Evolutionary conservation across 37 sponge, comb jelly and placozoan genomes (phyloP).

Genomic region (Halisarca cf. caerulea): DNA sequence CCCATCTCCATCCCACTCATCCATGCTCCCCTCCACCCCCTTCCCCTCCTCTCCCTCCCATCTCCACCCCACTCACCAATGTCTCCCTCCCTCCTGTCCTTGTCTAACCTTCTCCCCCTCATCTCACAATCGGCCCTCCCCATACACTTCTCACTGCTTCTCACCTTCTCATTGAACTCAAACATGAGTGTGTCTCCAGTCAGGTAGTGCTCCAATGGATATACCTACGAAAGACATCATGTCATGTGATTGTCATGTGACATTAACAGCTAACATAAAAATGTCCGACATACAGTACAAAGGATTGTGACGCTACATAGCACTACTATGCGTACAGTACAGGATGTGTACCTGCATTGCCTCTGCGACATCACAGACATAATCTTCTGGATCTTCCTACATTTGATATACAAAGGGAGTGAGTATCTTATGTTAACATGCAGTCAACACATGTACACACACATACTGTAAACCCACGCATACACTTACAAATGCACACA

Average conservation of each 20-base stretch:
- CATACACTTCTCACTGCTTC: not conserved
- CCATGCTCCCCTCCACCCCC: too few relatives aligned
- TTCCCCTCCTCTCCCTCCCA: too few relatives aligned
- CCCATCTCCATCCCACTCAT: too few relatives aligned
- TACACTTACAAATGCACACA: too few relatives aligned
- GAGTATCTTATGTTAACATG: not conserved
- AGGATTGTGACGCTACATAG: too few relatives aligned
- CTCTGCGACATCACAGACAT: conserved; percentile 53
- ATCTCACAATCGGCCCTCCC: not conserved
- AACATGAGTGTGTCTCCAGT: conserved; percentile 61
- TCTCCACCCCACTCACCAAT: too few relatives aligned
- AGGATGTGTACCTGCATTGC: conserved; percentile 60
- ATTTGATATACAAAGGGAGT: not conserved
- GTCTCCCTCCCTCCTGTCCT: too few relatives aligned
- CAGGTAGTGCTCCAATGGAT: conserved; percentile 61
- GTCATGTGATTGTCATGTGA: too few relatives aligned
- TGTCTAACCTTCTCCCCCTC: too few relatives aligned
- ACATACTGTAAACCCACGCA: not conserved
- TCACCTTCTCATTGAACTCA: conserved; percentile 64
- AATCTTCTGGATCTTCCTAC: conserved; percentile 64
- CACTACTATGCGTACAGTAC: not conserved
- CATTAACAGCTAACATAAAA: too few relatives aligned
- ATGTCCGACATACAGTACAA: too few relatives aligned
- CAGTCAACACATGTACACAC: not conserved
- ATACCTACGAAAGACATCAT: conserved; percentile 58